Evolutionary conservation across 1,140 invertebrate species (phyloP), one percentile per base, ranked within the genome.

Genomic region (Chelonus insularis): DNA sequence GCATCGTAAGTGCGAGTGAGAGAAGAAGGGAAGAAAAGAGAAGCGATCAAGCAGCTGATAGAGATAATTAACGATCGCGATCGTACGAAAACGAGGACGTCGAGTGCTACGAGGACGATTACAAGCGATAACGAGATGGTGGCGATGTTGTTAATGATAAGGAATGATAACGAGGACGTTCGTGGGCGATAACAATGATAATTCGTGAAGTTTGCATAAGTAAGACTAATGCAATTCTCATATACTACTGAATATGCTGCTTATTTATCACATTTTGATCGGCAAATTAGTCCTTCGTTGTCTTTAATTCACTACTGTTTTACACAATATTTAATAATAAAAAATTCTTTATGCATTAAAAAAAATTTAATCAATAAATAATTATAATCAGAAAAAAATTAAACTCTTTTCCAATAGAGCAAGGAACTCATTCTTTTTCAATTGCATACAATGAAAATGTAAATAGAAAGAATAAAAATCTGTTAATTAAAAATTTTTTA

Each of bases 11-110:
- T 14, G 25, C 12, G 7, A 12, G 51, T 18, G 48, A 20, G 43
- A 20, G 36, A 50, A 25, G 18, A 12, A 12, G 2, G 29, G n/a
- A 41, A 25, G 41, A 62, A 8, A 7, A 18, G 41, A 43, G 41
- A 7, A 43, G 41, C 69, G 77, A 77, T 79, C 70, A 60, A 66
- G 63, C 29, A 60, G 63, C 45, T 68, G 77, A 79, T 75, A 78
- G 73, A 72, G 68, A 76, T 79, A 80, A 80, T 79, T 79, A 80
- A 80, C 72, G 77, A 79, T 77, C 67, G 70, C 72, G 75, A 76
- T 77, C 73, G 72, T 70, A 76, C 72, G 78, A 79, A 79, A 79
- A 79, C 70, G 75, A 73, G 74, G 70, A 76, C 70, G 50, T 51
- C 34, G 34, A 34, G 69, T 69, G 67, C 65, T 65, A 71, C 71